Percentiles rank a stretch among this genome's conserved stretches.
phyloP scores from a whole-genome alignment of 1,140 invertebrate genomes.

The Parasteatoda tepidariorum region DNA sequence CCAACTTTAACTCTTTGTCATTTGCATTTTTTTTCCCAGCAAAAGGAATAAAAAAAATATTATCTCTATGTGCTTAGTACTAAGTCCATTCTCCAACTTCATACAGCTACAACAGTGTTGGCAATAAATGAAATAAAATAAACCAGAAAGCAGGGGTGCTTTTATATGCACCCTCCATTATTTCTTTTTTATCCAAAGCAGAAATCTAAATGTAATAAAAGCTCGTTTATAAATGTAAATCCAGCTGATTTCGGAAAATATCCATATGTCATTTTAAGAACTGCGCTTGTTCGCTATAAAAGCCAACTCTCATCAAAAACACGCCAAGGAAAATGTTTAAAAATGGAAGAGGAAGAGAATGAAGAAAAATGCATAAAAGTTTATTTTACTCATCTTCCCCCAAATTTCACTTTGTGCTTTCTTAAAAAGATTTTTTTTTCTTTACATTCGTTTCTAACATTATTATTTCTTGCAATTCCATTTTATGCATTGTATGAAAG shows the following conservation, averaged over 20 bases:
- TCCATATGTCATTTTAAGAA: slow-evolving; percentile 48
- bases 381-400: slow-evolving; percentile 36
- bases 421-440: slow-evolving; percentile 16
- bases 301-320: slow-evolving; percentile 43
- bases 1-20: neutral
- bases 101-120: neutral
- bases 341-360: slow-evolving; percentile 6
- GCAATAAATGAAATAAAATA: slow-evolving; percentile 23
- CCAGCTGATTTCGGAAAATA: slow-evolving; percentile 48
- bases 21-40: slow-evolving; percentile 5
- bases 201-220: slow-evolving; percentile 51
- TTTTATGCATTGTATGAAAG: slow-evolving; percentile 28
- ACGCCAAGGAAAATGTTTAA: slow-evolving; percentile 30
- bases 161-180: slow-evolving; percentile 5
- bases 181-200: neutral
- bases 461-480: slow-evolving; percentile 40
- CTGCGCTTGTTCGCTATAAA: slow-evolving; percentile 10
- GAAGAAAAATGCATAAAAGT: neutral
- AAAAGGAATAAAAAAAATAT: neutral
- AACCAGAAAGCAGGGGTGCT: neutral
- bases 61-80: neutral
- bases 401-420: slow-evolving; percentile 42
- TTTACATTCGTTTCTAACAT: slow-evolving; percentile 13
- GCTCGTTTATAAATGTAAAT: slow-evolving; percentile 54
- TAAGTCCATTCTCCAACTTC: neutral